Evolutionary conservation across 2,888 invertebrate species (phyloP), one percentile per base, ranked within the genome.

Genomic region (Neoaliturus tenellus): DNA sequence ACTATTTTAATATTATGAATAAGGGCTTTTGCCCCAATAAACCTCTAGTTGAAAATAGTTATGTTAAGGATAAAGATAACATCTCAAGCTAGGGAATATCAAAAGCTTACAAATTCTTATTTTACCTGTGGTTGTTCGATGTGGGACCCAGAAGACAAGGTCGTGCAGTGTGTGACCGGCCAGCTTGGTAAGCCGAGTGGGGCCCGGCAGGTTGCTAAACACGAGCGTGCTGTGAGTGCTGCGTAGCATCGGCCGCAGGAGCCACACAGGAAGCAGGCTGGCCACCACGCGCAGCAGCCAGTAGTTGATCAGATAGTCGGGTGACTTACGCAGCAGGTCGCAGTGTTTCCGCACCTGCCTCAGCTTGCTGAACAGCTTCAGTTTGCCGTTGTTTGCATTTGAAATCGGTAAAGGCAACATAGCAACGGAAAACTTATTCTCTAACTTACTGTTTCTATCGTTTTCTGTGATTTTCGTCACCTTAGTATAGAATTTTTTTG

Each of bases 131-230:
- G 89, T 90, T 75, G 91, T 92, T 87, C 91, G 90, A 86, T 91
- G 91, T n/a, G 93, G 93, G 58, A 92, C 89, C 89, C 92, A 93
- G 87, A 93, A 93, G 8, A 91, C 90, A 83, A 93, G 88, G 85
- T 91, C 91, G 83, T 91, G 90, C 55, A 93, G 88, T 6, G 86
- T 87, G 82, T 90, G 89, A 0, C 92, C 91, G 25, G 90, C 91
- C 69, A 92, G 90, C 58, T 91, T 90, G 23, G 89, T 89, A 4
- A 91, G 86, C 51, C 88, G 86, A 8, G 88, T 88, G 0, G 93
- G 92, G 0, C 93, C 93, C 0, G 91, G 91, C 87, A 93, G 89
- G 87, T 92, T 93, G 87, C 93, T 93, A 58, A 93, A 90, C 0
- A 91, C 91, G 88, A 92, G 88, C 0, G 92, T 92, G 39, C 92